Evolutionary conservation across 1,140 invertebrate species (phyloP), one percentile per base, ranked within the genome.

Genomic region (Achatina immaculata): DNA sequence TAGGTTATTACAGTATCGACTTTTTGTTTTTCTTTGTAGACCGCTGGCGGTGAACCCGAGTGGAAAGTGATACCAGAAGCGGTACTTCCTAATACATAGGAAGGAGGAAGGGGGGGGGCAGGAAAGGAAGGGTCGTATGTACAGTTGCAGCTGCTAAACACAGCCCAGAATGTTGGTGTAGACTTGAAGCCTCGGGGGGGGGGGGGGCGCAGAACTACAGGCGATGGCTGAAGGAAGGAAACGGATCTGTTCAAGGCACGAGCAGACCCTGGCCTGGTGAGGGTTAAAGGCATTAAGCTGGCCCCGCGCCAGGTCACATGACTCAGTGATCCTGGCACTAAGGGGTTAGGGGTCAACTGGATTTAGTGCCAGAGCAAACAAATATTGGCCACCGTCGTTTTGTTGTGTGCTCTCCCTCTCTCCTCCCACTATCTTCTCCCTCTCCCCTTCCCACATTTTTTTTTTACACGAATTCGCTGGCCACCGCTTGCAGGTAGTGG

Each of bases 281-380:
- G 62, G n/a, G 62, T 66, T 66, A 28, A 66, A 31, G 48, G 62
- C 19, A 31, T 66, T 66, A 66, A 31, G 14, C 62, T 66, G 62
- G 68, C 28, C 68, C 68, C 24, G 11, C 36, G 68, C 31, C 36
- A 69, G 68, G 68, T 69, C 68, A 40, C 68, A 69, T 69, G 68
- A 69, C 68, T 69, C 68, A 69, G 68, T 69, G 68, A 69, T 69
- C 38, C 68, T 69, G 24, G 68, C 68, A 69, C 11, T 69, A 69
- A 4, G 24, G 36, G 36, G 68, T 36, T 34, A 11, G 36, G 38
- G 68, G 31, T 69, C 68, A 36, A 66, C 19, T 31, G 28, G 62
- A 66, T 66, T 66, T 66, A 66, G 62, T 66, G 62, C 62, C 62
- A 28, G 28, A 14, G 62, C 28, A 14, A 14, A 51, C 48, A 51